Base-by-base conservation (phyloP, 1,140 invertebrate species). In the Drosophila nigrodunni region DNA sequence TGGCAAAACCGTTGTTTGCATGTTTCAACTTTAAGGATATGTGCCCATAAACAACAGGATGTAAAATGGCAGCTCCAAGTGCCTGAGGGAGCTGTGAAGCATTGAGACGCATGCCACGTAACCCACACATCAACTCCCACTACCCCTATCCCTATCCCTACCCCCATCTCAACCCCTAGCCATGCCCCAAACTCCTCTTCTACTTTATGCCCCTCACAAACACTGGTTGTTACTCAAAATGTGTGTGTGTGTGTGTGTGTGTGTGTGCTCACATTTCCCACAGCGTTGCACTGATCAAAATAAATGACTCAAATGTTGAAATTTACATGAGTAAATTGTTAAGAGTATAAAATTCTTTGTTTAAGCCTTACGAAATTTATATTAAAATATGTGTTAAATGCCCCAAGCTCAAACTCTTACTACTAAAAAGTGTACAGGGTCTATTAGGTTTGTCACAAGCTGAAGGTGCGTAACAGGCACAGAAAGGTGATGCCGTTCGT, bases 21-120 rank as follows among this genome's bases (percentile, higher is more conserved):
- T 73, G 61, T 57, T 59, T 44, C 57, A 59, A 70, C 76, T 80
- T 79, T 75, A 78, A 87, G 82, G 78, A 86, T 78, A 73, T 81
- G 72, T 87, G 82, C 30, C 80, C 83, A 89, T 87, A 87, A 87
- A 83, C 80, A 87, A 87, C 83, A 66, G 83, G 62, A 88, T 80
- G 75, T 87, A 80, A 80, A 87, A 83, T 68, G 77, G 65, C 71
- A 76, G 76, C 52, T 52, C 55, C 60, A 59, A 71, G 77, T 71
- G 76, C 76, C 68, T 49, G 37, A 49, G 67, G 76, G 39, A 54
- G 68, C 43, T 65, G 34, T 55, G 46, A 9, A 35, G 35, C 65
- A 54, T 10, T n/a, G 57, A 46, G 25, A 34, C 41, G 44, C 30
- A 49, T 61, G 30, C 18, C 47, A 1, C 21, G 25, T 39, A 30